Evolutionary conservation across 2,888 invertebrate genomes (phyloP), one percentile per base, ranked within the genome.

Genomic region (Athalia circularis): DNA sequence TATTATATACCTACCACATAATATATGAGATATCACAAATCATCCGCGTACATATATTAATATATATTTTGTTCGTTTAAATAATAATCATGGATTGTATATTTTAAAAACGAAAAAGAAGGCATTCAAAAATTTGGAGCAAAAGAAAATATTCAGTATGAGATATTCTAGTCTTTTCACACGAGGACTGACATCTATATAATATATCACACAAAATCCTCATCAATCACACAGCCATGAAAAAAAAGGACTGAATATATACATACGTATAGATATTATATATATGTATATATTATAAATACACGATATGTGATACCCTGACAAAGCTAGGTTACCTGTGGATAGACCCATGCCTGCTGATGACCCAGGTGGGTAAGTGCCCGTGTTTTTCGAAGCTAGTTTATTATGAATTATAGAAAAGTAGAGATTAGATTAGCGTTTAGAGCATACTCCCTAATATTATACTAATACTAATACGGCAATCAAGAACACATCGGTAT

Each of bases 311-410:
- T 59, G 72, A 62, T 57, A 52, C 67, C 67, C 57, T 59, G 65
- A 74, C 52, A 79, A 76, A 67, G 79, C 76, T 79, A 79, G 75
- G 76, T 82, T 81, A 81, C 80, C 80, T 78, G 81, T 79, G 82
- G 82, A 86, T 87, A 88, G 85, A 88, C 84, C 87, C 87, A 87
- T 89, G 87, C 87, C 88, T 88, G 88, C 88, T 86, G 87, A 85
- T 84, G 84, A 87, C 86, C 86, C 86, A 86, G 86, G 86, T 87
- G 88, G 88, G 89, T 89, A 89, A 88, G 89, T 88, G 87, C 84
- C 85, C 86, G 85, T 86, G 82, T 82, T 83, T 79, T 79, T 79
- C 82, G 81, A 83, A 82, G 82, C 81, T 79, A 82, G 80, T 79
- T 78, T 68, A 80, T 65, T 29, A 8, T 52, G 2, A 52, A 52